These are phyloP conservation scores for Mellilla xanthometata DNA, from an alignment of 2,888 invertebrate genomes.

Conservation along the genomic window DNA sequence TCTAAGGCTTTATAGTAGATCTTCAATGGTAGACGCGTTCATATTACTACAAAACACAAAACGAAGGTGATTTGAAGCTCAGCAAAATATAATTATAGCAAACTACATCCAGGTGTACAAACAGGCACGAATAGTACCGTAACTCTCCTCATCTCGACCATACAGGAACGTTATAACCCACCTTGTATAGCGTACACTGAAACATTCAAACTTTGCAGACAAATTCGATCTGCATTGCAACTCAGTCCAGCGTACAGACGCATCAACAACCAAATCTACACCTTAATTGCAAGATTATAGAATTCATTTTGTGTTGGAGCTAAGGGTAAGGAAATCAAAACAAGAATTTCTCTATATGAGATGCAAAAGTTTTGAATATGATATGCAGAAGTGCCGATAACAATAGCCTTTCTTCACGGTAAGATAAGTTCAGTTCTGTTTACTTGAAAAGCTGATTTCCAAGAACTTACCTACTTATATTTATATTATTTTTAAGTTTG, in stretches of 20 bases:
- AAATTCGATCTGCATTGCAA: constrained; percentile 72
- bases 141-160: constrained; percentile 46
- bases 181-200: constrained; percentile 48
- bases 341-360: constrained; percentile 30
- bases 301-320: constrained; percentile 23
- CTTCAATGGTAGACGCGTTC: no score
- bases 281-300: constrained; percentile 38
- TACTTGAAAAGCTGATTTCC: constrained; percentile 1
- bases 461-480: no score
- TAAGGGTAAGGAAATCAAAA: constrained; percentile 29
- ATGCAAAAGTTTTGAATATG: constrained; percentile 39
- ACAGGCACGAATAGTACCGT: constrained; percentile 35
- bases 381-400: constrained; percentile 33
- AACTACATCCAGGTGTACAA: not conserved
- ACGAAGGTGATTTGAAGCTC: no score
- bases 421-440: constrained; percentile 14
- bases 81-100: no score
- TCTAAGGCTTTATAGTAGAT: no score
- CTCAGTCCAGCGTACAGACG: constrained; percentile 56
- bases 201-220: constrained; percentile 82
- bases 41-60: no score
- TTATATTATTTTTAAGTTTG: no score
- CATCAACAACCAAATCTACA: constrained; percentile 39
- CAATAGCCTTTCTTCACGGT: constrained; percentile 21
- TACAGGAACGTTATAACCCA: constrained; percentile 56